phyloP scores from a whole-genome alignment of 1,140 invertebrate species.

The Drosophila rhopaloa region DNA sequence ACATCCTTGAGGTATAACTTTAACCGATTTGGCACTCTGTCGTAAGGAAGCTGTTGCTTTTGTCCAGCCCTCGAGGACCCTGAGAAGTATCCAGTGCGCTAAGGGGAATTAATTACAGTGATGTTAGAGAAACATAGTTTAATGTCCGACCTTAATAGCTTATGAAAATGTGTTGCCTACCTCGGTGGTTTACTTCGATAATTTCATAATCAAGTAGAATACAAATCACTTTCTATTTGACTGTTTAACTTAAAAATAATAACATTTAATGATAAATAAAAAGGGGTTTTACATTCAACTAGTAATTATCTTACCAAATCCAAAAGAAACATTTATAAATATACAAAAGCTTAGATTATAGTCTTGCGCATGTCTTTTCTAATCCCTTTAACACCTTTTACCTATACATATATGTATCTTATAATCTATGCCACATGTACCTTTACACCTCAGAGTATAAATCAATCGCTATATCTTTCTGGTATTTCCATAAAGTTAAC shows the following conservation, averaged over 20 bases:
- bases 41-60: constrained; percentile 85
- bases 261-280: no score
- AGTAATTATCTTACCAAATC: no score
- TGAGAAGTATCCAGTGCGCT: constrained; percentile 69
- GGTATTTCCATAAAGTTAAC: not conserved
- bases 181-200: no score
- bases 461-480: constrained; percentile 2
- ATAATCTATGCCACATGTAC: not conserved
- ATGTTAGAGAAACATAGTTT: no score
- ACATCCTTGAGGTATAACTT: constrained; percentile 87
- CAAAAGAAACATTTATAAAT: not conserved
- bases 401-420: not conserved
- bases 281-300: no score
- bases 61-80: constrained; percentile 53
- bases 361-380: not conserved
- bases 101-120: no score
- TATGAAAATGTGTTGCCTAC: no score
- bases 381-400: not conserved
- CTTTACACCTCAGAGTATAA: not conserved
- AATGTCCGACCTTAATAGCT: no score
- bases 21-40: constrained; percentile 87
- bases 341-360: not conserved
- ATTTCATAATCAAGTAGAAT: no score
- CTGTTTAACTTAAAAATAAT: no score
- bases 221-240: no score